Conservation (phyloP, 2,797 vertebrate genomes). For the Megaceryle alcyon region DNA sequence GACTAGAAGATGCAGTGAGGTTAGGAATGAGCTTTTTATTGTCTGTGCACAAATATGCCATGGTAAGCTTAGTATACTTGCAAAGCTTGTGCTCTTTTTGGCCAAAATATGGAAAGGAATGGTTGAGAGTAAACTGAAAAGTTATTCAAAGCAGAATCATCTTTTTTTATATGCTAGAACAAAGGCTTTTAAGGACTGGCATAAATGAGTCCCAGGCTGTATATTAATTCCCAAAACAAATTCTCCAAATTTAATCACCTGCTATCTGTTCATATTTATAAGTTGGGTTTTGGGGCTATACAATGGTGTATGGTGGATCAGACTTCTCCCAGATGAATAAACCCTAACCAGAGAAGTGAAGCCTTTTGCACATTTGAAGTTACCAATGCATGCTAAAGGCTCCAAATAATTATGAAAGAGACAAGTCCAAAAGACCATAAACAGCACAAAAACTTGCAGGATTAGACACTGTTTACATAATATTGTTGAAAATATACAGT, state of each 20-base stretch:
- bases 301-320: neutral
- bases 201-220: neutral
- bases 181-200: neutral
- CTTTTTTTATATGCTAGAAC: neutral
- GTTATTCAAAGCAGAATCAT: neutral
- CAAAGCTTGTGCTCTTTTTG: neutral
- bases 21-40: neutral
- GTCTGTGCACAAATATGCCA: neutral
- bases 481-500: neutral
- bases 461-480: neutral
- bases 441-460: neutral
- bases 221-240: neutral
- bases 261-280: neutral
- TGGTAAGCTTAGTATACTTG: neutral
- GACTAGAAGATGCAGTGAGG: neutral
- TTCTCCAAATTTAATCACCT: slow-evolving; percentile 1
- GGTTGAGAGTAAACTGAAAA: neutral
- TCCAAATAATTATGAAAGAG: slow-evolving; percentile 1
- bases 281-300: neutral
- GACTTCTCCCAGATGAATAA: neutral
- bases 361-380: neutral
- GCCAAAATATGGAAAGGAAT: neutral
- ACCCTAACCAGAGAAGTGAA: neutral
- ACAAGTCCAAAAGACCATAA: slow-evolving; percentile 13
- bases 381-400: neutral